Base-by-base conservation (phyloP, 2,113 vertebrate genomes). In the Beaufortia kweichowensis region DNA sequence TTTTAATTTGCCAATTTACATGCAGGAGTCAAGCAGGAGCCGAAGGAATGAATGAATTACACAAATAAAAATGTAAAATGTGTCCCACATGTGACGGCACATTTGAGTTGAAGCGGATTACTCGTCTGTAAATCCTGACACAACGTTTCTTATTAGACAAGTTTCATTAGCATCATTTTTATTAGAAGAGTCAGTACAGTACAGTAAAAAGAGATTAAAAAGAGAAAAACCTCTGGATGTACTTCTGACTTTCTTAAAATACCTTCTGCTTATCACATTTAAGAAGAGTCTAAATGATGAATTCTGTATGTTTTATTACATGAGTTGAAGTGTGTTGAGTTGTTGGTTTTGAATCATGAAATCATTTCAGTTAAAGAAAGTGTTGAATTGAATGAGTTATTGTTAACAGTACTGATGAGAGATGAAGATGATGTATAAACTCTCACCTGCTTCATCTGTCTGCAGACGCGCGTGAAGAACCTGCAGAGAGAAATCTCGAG, bases 401-500 rank as follows among this genome's bases (percentile, higher is more conserved):
- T 43, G 9, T 35, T 35, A 7, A 46, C 41, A 14, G 41, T 14
- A 46, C n/a, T 46, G 11, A 46, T 10, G 14, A 46, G 12, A 46
- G 9, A 46, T 46, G 12, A 14, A 14, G 41, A 14, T 10, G 3
- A 12, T 46, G 41, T 14, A 21, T 3, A 53, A 53, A 53, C 48
- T 21, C 4, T 66, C 91, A 95, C 94, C 87, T 79, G 86, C 29
- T 11, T 88, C 79, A 1, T 87, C 80, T 84, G 70, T 83, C 46
- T 79, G 86, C 6, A 94, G 61, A 57, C 95, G 92, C 65, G 90
- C 88, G 84, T 93, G 87, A 33, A 96, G 87, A 28, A 95, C 75
- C 75, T 95, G 95, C 21, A 96, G 87, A 61, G 93, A 96, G 86
- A 96, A 93, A 83, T 96, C 95, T 84, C 94, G 91, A 17, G 91